Percentiles rank a stretch among this genome's conserved stretches.
Evolutionary conservation across 2,888 invertebrate genomes (phyloP).

Genomic region (Orchestes rusci): DNA sequence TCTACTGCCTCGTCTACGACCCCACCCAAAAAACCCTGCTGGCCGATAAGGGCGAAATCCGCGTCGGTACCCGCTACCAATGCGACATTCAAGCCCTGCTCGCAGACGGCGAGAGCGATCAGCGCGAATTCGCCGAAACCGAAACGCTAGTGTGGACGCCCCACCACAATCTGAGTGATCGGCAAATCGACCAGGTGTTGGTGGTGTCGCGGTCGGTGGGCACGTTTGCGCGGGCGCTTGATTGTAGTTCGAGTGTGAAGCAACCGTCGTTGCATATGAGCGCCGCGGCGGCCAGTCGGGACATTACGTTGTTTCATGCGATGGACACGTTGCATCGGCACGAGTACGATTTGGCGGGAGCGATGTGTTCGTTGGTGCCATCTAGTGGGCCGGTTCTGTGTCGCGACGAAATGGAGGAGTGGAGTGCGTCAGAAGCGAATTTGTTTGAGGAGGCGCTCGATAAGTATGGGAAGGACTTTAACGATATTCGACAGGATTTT

Average conservation of each 20-base stretch:
- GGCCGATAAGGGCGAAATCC: slow-evolving; percentile 95
- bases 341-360: slow-evolving; percentile 83
- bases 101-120: slow-evolving; percentile 55
- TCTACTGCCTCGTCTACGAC: slow-evolving; percentile 99
- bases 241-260: slow-evolving; percentile 96
- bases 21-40: slow-evolving; percentile 97
- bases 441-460: slow-evolving; percentile 98
- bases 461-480: slow-evolving; percentile 98
- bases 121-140: slow-evolving; percentile 49
- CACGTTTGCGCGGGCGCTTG: slow-evolving; percentile 99
- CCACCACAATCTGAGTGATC: slow-evolving; percentile 81
- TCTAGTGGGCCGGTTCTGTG: slow-evolving; percentile 92
- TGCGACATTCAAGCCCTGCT: slow-evolving; percentile 82
- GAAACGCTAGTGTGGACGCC: slow-evolving; percentile 96
- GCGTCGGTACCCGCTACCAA: slow-evolving; percentile 64
- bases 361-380: slow-evolving; percentile 89
- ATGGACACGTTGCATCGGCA: slow-evolving; percentile 93
- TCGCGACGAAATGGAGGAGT: slow-evolving; percentile 99
- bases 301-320: slow-evolving; percentile 97
- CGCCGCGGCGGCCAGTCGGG: slow-evolving; percentile 96
- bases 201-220: slow-evolving; percentile 92
- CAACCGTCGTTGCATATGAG: slow-evolving; percentile 99
- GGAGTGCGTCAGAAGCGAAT: slow-evolving; percentile 99
- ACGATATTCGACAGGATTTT: slow-evolving; percentile 96
- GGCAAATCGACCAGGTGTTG: slow-evolving; percentile 98